Conservation (phyloP, 2,888 invertebrate species). For the Cremastinae sp. region DNA sequence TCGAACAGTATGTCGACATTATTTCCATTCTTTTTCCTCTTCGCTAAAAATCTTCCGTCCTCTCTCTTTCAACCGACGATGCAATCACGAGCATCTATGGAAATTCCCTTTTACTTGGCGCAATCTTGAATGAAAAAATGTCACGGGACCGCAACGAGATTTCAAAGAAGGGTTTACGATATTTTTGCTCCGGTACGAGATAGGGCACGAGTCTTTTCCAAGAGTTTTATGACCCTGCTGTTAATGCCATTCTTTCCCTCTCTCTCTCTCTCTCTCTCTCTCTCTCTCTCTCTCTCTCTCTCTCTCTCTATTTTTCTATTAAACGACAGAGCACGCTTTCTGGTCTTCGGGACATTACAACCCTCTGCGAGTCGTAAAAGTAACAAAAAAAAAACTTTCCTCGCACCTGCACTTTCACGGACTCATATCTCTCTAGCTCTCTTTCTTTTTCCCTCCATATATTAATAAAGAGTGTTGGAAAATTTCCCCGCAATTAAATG, state of each 20-base stretch:
- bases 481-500: constrained; percentile 6
- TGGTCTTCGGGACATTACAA: not conserved
- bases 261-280: too few relatives aligned
- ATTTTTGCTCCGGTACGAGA: not conserved
- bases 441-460: too few relatives aligned
- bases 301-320: not conserved
- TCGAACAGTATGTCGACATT: not conserved
- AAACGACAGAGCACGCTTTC: not conserved
- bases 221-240: constrained; percentile 12
- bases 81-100: too few relatives aligned
- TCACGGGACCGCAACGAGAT: too few relatives aligned
- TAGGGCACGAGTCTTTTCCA: too few relatives aligned
- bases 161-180: constrained; percentile 13
- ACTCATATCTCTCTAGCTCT: too few relatives aligned
- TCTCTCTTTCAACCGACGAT: not conserved
- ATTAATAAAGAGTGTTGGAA: not conserved
- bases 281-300: constrained; percentile 4
- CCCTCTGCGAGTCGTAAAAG: not conserved
- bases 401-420: constrained; percentile 8
- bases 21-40: not conserved
- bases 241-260: too few relatives aligned
- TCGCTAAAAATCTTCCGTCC: not conserved
- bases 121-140: too few relatives aligned
- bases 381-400: constrained; percentile 4
- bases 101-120: too few relatives aligned